A percentile compares a stretch with the other conserved stretches of the same genome.
These are phyloP conservation scores for Scaptomyza graminum DNA, from an alignment of 1,140 invertebrate genomes.

Conservation along the genomic window DNA sequence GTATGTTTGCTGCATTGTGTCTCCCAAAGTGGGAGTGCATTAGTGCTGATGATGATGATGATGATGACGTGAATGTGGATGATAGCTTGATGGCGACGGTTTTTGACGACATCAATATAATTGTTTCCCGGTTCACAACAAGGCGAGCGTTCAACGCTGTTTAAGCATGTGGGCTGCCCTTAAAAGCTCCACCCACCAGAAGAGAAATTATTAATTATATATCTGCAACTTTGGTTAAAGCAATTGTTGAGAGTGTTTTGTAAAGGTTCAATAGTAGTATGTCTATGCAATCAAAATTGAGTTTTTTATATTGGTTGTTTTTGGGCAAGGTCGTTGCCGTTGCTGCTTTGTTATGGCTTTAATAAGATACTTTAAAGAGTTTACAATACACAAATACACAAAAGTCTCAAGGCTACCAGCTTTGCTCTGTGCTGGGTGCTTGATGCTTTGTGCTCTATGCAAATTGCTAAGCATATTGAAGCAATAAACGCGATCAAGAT, in stretches of 20 bases:
- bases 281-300: conserved; percentile 50
- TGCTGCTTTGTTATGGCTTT: conserved; percentile 19
- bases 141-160: conserved; percentile 30
- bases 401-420: conserved; percentile 60
- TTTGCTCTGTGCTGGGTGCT: background rate
- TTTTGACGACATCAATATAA: conserved; percentile 78
- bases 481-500: conserved; percentile 55
- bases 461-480: conserved; percentile 49
- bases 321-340: conserved; percentile 58
- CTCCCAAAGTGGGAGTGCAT: conserved; percentile 76
- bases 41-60: conserved; percentile 21
- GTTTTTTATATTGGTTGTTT: conserved; percentile 44
- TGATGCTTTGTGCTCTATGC: conserved; percentile 48
- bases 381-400: conserved; percentile 70
- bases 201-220: conserved; percentile 78
- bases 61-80: conserved; percentile 40
- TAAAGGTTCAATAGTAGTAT: background rate
- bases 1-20: conserved; percentile 18
- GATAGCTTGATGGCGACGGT: conserved; percentile 65
- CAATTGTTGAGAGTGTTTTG: conserved; percentile 11
- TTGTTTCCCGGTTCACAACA: conserved; percentile 72
- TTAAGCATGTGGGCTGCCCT: conserved; percentile 46
- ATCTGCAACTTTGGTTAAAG: conserved; percentile 51
- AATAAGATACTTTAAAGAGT: conserved; percentile 55
- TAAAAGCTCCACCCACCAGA: conserved; percentile 16